Evolutionary conservation across 1,140 invertebrate species (phyloP).

Genomic region (Myzus persicae): DNA sequence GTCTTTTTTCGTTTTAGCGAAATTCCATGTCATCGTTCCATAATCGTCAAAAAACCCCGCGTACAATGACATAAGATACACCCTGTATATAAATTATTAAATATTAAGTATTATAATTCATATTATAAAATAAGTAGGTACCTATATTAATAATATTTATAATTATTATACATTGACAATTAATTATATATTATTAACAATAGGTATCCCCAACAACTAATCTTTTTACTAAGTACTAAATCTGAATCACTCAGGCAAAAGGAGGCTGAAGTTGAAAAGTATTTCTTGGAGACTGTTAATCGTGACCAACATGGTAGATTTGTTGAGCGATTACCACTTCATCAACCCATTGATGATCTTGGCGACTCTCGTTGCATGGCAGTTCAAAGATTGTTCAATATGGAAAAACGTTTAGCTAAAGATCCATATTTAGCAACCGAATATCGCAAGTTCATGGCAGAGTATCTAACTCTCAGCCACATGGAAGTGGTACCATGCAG

Average conservation of each 20-base stretch:
- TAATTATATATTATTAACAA: too few species aligned
- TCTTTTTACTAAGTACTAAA: not conserved
- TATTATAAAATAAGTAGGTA: too few species aligned
- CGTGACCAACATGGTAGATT: not conserved
- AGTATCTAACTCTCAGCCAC: not conserved
- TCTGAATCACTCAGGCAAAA: not conserved
- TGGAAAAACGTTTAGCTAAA: not conserved
- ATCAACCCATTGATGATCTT: not conserved
- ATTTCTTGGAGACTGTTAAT: not conserved
- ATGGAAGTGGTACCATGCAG: constrained; percentile 11
- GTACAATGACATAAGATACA: too few species aligned
- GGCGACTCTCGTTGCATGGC: not conserved
- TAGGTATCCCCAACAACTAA: too few species aligned
- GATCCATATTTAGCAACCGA: not conserved
- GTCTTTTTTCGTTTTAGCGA: too few species aligned
- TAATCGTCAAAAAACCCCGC: too few species aligned
- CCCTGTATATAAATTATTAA: too few species aligned
- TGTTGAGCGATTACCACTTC: not conserved
- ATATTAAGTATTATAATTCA: too few species aligned
- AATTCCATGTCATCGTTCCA: too few species aligned
- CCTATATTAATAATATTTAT: too few species aligned
- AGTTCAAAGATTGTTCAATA: not conserved
- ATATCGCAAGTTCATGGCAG: constrained; percentile 14
- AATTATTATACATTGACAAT: too few species aligned
- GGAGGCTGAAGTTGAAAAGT: not conserved